These are phyloP conservation scores for Acrossocheilus wenchowensis DNA, from an alignment of 2,797 vertebrate species.

Conservation along the genomic window DNA sequence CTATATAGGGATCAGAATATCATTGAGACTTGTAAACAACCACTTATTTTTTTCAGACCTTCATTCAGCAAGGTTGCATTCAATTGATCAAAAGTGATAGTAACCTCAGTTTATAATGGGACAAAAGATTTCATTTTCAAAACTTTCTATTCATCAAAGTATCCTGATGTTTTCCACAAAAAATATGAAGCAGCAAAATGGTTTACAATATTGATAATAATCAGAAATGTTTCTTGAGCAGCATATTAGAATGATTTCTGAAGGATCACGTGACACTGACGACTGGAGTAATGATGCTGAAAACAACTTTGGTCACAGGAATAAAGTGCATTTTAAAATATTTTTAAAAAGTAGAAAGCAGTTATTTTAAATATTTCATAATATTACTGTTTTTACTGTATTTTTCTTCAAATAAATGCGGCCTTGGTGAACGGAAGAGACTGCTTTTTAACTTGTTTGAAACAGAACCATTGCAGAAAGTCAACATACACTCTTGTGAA, in stretches of 20 bases:
- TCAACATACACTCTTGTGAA: neutral
- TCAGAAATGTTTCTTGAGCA: neutral
- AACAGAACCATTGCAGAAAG: neutral
- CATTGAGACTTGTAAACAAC: neutral
- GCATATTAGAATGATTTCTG: neutral
- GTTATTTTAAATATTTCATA: neutral
- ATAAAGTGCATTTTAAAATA: neutral
- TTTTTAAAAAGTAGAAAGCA: neutral
- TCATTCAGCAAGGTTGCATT: too few species aligned
- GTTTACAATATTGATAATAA: neutral
- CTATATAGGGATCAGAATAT: neutral
- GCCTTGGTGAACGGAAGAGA: neutral
- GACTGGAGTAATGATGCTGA: neutral
- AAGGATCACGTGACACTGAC: neutral
- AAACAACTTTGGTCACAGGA: neutral
- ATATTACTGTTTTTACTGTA: neutral
- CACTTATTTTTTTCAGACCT: neutral
- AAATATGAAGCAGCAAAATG: neutral
- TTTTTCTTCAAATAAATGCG: neutral
- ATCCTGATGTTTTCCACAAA: neutral
- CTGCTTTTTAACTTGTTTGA: neutral
- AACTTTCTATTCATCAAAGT: too few species aligned
- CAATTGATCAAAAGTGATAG: too few species aligned
- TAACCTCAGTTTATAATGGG: too few species aligned
- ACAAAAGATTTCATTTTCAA: too few species aligned